Conservation (phyloP, 1,140 invertebrate species). For the Diachasma alloeum region DNA sequence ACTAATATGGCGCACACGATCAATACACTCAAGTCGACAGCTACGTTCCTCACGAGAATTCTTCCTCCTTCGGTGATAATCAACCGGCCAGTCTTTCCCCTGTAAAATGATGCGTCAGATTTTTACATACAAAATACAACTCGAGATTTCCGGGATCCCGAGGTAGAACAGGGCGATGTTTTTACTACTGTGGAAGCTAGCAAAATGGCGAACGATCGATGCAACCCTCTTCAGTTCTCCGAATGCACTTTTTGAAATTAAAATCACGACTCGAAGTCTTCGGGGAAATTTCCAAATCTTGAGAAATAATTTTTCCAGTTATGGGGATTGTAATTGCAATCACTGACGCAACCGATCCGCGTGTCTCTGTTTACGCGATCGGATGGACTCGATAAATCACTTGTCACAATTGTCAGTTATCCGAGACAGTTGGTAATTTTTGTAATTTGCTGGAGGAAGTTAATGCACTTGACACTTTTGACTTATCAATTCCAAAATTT, state of each 20-base stretch:
- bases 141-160: too few relatives aligned
- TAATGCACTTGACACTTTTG: too few relatives aligned
- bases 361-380: too few relatives aligned
- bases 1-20: conserved; percentile 27
- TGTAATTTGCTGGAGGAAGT: too few relatives aligned
- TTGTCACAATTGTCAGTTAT: too few relatives aligned
- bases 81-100: background rate
- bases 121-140: background rate
- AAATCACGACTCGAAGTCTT: background rate
- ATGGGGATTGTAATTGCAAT: too few relatives aligned
- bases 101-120: background rate
- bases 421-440: too few relatives aligned
- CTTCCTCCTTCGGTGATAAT: background rate
- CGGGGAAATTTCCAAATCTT: too few relatives aligned
- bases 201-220: conserved; percentile 64
- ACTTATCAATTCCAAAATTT: too few relatives aligned
- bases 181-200: conserved; percentile 26
- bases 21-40: conserved; percentile 20
- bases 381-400: too few relatives aligned
- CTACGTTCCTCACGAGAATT: background rate
- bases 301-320: too few relatives aligned
- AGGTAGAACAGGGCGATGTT: background rate
- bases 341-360: too few relatives aligned
- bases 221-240: conserved; percentile 11
- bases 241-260: background rate